Conservation (phyloP, 2,113 vertebrate species). For the Melozone crissalis region DNA sequence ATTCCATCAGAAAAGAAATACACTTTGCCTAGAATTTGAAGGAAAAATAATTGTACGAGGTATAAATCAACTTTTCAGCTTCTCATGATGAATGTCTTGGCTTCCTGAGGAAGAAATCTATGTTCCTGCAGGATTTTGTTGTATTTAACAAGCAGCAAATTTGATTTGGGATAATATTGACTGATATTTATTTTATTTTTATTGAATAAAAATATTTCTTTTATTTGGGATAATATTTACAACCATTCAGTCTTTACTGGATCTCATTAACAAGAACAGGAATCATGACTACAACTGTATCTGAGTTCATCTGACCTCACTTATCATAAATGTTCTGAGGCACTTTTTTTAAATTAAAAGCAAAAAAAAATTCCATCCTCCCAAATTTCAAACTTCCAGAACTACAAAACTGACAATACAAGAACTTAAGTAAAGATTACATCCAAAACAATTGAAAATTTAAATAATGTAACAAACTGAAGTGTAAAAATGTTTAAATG, state of each 20-base stretch:
- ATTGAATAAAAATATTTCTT: not conserved
- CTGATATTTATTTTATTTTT: not conserved
- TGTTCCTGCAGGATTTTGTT: not conserved
- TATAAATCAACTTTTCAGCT: not conserved
- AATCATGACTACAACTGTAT: accelerated
- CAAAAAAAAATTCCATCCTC: not conserved
- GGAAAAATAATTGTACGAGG: not conserved
- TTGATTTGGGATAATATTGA: not conserved
- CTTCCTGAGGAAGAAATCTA: not conserved
- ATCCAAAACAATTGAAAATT: not conserved
- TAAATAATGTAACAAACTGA: not conserved
- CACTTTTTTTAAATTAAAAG: not conserved
- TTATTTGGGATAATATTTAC: not conserved
- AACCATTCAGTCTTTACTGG: not conserved
- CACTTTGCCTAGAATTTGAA: slow-evolving; percentile 80
- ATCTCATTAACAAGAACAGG: not conserved
- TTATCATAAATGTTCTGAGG: not conserved
- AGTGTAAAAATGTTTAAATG: accelerated
- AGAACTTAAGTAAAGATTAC: not conserved
- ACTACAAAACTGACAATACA: not conserved
- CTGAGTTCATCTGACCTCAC: not conserved
- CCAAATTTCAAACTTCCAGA: not conserved
- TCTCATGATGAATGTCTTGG: accelerated
- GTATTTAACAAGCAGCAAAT: not conserved
- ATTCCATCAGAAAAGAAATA: slow-evolving; percentile 90